These are phyloP conservation scores for Antheraea assamensis DNA, from an alignment of 2,888 invertebrate genomes.

Conservation along the genomic window DNA sequence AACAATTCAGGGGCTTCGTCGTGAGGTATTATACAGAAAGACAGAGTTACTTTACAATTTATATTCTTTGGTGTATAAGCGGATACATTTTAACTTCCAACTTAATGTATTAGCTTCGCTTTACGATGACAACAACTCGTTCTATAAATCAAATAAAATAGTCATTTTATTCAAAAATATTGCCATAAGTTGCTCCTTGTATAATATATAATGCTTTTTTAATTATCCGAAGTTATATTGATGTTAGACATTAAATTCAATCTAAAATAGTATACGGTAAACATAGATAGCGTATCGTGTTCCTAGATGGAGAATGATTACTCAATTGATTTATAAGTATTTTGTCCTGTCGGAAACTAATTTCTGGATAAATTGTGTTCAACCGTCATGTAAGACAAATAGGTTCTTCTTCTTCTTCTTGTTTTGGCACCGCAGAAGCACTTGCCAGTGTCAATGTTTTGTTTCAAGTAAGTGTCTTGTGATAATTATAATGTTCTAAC, in stretches of 20 bases:
- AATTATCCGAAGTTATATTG: slow-evolving; percentile 61
- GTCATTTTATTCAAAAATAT: slow-evolving; percentile 66
- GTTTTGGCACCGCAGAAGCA: too few species aligned
- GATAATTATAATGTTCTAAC: too few species aligned
- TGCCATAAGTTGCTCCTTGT: slow-evolving; percentile 57
- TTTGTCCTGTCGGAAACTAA: slow-evolving; percentile 60
- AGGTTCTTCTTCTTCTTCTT: too few species aligned
- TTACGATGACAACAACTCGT: slow-evolving; percentile 47
- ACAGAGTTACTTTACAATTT: too few species aligned
- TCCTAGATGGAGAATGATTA: slow-evolving; percentile 58
- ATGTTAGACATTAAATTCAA: slow-evolving; percentile 69
- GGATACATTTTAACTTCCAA: background rate
- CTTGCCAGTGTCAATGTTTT: too few species aligned
- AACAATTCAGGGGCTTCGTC: too few species aligned
- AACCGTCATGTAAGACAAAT: background rate
- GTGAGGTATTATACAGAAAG: too few species aligned
- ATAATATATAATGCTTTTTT: slow-evolving; percentile 64
- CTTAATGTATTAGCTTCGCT: slow-evolving; percentile 19
- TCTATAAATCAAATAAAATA: slow-evolving; percentile 29
- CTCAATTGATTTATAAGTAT: slow-evolving; percentile 61
- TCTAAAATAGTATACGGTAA: slow-evolving; percentile 53
- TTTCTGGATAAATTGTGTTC: slow-evolving; percentile 30
- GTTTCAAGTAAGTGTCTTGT: too few species aligned
- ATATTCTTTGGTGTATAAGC: too few species aligned
- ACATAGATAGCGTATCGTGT: slow-evolving; percentile 28